phyloP scores from a whole-genome alignment of 1,140 invertebrate species.

The Brachionus paranguensis region DNA sequence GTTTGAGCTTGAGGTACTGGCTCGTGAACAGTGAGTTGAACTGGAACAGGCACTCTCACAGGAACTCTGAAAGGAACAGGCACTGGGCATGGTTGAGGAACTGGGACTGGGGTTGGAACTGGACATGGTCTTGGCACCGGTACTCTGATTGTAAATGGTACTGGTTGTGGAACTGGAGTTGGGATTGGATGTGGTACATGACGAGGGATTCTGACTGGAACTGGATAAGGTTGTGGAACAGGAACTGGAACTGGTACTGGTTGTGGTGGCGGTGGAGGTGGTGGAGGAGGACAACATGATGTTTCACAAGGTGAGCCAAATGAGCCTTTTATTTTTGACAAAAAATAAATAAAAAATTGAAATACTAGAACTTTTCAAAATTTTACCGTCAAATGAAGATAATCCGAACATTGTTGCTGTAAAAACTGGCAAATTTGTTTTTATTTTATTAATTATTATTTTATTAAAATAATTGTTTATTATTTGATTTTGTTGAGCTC shows the following conservation, averaged over 20 bases:
- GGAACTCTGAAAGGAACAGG: background rate
- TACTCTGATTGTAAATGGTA: background rate
- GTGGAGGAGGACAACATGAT: background rate
- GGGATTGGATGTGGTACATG: background rate
- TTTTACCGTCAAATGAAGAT: background rate
- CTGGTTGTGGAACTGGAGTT: constrained; percentile 11
- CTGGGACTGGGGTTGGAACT: background rate
- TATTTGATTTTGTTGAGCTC: background rate
- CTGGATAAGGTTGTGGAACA: background rate
- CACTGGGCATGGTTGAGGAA: background rate
- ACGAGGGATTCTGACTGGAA: background rate
- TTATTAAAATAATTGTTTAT: background rate
- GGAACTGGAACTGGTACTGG: background rate
- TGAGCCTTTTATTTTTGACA: background rate
- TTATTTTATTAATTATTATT: too few species aligned
- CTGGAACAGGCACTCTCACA: background rate
- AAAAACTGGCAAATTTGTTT: background rate
- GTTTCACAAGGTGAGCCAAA: background rate
- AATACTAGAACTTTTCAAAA: background rate
- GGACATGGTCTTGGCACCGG: background rate
- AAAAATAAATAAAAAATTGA: background rate
- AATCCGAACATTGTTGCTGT: background rate
- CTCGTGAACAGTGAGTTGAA: background rate
- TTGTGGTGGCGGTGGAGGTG: background rate
- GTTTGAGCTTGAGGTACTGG: background rate